Base-by-base conservation (phyloP, 2,888 invertebrate genomes). In the Andrena hattorfiana region DNA sequence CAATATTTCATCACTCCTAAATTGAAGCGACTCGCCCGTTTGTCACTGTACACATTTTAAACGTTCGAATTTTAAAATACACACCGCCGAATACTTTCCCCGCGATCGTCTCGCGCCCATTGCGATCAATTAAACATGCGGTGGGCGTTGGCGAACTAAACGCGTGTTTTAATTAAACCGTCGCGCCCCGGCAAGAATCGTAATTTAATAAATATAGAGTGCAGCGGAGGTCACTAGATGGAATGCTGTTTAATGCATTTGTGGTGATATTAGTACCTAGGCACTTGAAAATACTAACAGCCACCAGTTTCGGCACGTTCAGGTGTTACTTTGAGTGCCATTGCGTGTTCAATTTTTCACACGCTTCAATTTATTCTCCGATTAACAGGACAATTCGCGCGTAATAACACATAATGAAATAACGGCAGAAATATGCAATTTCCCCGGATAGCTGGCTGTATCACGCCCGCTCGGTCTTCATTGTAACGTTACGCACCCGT, bases 391-490 rank as follows among this genome's bases (percentile, higher is more conserved):
- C 30, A 56, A 48, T 48, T 64, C 35, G 42, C 8, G 6, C 35
- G 7, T 23, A 10, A 68, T 63, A 68, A 68, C 63, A 23, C n/a
- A 16, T 81, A 79, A 78, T 63, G 66, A 79, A 81, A 78, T 81
- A 81, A 80, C 62, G 62, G 16, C 5, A 23, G 79, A 72, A 81
- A 81, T 81, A 71, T 35, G 72, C 63, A 72, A 70, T 49, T 35
- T 54, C 51, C 48, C 42, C 42, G 59, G 23, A 13, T 28, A 20
- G 54, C 10, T 42, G 59, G 42, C n/a, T 42, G 30, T 10, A 30
- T 54, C 30, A 20, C 56, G 10, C 16, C 42, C 35, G 30, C 16
- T 54, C 64, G 70, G n/a, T 74, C 63, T 74, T 79, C 73, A 70
- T 73, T 74, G 69, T 70, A 70, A 82, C 59, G 56, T 80, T 82